These are phyloP conservation scores for Caenorhabditis becei DNA, from an alignment of 2,888 invertebrate genomes.

Conservation along the genomic window DNA sequence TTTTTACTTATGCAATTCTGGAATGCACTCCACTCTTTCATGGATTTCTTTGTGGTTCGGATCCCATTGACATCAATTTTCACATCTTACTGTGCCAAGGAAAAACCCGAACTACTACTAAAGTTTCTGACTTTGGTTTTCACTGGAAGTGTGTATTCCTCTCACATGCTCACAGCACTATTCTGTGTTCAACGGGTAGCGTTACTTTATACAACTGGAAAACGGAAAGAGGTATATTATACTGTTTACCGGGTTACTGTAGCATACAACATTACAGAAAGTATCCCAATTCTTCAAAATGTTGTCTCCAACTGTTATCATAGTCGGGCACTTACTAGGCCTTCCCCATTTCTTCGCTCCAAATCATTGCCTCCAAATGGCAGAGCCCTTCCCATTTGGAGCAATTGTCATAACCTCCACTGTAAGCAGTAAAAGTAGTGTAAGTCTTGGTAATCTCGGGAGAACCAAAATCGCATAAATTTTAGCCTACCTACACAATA, in stretches of 20 bases:
- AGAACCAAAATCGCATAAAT: too few species aligned
- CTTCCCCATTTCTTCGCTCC: not conserved
- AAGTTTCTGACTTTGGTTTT: not conserved
- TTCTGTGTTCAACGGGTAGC: slow-evolving; percentile 7
- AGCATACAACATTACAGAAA: too few species aligned
- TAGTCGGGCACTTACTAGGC: not conserved
- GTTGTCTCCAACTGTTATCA: not conserved
- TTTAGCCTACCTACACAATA: not conserved
- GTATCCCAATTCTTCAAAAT: not conserved
- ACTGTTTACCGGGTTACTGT: not conserved
- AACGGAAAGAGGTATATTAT: not conserved
- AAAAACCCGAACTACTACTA: slow-evolving; percentile 1
- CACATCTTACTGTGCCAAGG: not conserved
- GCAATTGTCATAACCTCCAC: not conserved
- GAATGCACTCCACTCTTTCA: not conserved
- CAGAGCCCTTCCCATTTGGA: slow-evolving; percentile 5
- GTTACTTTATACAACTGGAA: not conserved
- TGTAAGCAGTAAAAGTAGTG: not conserved
- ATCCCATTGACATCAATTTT: slow-evolving; percentile 1
- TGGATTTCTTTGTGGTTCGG: not conserved
- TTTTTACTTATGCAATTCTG: slow-evolving; percentile 19
- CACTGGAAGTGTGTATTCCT: not conserved
- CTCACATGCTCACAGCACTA: slow-evolving; percentile 2
- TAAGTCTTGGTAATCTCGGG: too few species aligned
- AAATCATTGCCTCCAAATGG: slow-evolving; percentile 11